A percentile compares a stretch with the other conserved stretches of the same genome.
Evolutionary conservation across 64 coral and sea anemone genomes (phyloP).

Genomic region (Dendrophyllia cribrosa): DNA sequence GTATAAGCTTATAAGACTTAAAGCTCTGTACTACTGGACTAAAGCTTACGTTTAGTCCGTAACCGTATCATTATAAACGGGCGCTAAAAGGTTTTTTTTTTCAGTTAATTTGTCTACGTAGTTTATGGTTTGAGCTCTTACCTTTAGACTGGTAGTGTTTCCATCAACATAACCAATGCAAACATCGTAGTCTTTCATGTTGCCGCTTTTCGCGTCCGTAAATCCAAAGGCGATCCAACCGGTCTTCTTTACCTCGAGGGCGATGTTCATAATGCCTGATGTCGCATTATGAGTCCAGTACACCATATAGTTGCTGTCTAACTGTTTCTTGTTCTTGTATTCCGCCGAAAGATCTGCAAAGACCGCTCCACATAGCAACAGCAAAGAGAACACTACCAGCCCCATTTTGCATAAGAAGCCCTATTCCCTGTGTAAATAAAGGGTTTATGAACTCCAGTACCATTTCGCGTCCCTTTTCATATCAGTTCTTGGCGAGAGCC

Average conservation of each 20-base stretch:
- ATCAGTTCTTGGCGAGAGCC: too few relatives aligned
- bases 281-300: conserved; percentile 10
- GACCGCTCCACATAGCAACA: background rate
- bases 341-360: conserved; percentile 6
- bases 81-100: too few relatives aligned
- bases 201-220: background rate
- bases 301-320: background rate
- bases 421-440: too few relatives aligned
- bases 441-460: too few relatives aligned
- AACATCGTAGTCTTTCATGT: background rate
- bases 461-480: too few relatives aligned
- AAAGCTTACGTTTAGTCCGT: too few relatives aligned
- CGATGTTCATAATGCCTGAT: background rate
- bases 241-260: background rate
- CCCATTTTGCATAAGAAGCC: background rate
- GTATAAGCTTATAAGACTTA: too few relatives aligned
- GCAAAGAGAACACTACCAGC: background rate
- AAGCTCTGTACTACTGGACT: too few relatives aligned
- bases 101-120: too few relatives aligned
- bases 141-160: background rate
- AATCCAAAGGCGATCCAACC: background rate
- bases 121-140: background rate
- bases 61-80: too few relatives aligned
- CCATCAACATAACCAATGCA: background rate
- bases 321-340: background rate